These are phyloP conservation scores for Oryzias woworae DNA, from an alignment of 2,113 vertebrate genomes.

Conservation along the genomic window DNA sequence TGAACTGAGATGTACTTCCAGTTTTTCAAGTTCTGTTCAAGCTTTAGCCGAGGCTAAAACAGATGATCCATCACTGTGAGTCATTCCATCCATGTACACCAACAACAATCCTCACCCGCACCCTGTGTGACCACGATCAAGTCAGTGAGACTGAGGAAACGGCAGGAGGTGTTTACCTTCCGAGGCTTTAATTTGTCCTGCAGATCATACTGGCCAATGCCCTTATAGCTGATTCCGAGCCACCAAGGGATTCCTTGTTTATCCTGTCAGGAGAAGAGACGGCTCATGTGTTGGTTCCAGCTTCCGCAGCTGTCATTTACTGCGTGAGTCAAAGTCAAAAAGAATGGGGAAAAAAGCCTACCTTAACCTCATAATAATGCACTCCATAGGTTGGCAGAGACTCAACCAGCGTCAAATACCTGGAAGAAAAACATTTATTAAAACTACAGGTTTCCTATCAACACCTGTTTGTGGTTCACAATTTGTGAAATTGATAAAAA, in stretches of 20 bases:
- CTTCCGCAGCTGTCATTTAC: conserved; percentile 14
- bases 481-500: neutral
- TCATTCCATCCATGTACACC: conserved; percentile 35
- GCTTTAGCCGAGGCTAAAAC: conserved; percentile 16
- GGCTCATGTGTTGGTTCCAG: conserved; percentile 14
- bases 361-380: conserved; percentile 98
- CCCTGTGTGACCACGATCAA: conserved; percentile 24
- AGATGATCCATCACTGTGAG: conserved; percentile 49
- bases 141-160: neutral
- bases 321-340: conserved; percentile 15
- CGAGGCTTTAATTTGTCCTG: conserved; percentile 97
- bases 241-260: conserved; percentile 99
- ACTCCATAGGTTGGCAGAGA: conserved; percentile 96
- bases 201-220: conserved; percentile 97
- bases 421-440: conserved; percentile 59
- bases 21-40: conserved; percentile 43
- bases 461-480: conserved; percentile 20
- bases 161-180: conserved; percentile 55
- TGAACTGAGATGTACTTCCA: neutral
- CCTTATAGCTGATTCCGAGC: conserved; percentile 98
- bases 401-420: conserved; percentile 97
- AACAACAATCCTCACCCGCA: conserved; percentile 11
- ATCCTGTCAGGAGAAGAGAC: conserved; percentile 77
- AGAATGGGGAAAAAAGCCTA: conserved; percentile 60
- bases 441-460: conserved; percentile 20